Base-by-base conservation (phyloP, 2,888 invertebrate species). In the Lasiommata megera region DNA sequence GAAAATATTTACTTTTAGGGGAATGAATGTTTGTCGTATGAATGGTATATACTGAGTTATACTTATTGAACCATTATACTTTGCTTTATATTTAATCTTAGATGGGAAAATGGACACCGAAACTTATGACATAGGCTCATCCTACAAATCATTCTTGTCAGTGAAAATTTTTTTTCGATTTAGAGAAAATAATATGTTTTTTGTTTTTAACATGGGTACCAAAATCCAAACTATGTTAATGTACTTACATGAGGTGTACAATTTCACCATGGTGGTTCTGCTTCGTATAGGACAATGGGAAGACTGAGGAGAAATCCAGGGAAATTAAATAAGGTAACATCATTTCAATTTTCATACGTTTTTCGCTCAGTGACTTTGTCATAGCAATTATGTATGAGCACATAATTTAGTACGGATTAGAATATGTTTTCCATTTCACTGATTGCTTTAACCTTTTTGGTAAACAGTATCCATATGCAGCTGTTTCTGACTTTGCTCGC, bases 311-410 rank as follows among this genome's bases (percentile, higher is more conserved):
- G n/a, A 50, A 9, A 48, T 34, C 9, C 9, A 18, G 29, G 40
- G 14, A n/a, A 23, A 23, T 34, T 14, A 6, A 29, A 51, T 7
- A 5, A 23, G 12, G 41, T 41, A 28, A 29, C 8, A 16, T 29
- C 31, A 12, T 54, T 51, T n/a, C n/a, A n/a, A n/a, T n/a, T n/a
- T n/a, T 36, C 54, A 56, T 3, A 38, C 44, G 51, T 28, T 40
- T 44, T 54, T 54, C 28, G 12, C 50, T 28, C 9, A 5, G 54
- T 34, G 28, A 54, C 31, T 54, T 34, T 61, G 63, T 61, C 63
- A 37, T 8, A 48, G 43, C 54, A 61, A 63, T 64, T 62, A 64
- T 58, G 60, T 54, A 58, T 58, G 55, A 58, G 37, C 56, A 47
- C 54, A 56, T 11, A 46, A 9, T 50, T 23, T 46, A 37, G 53